phyloP scores from a whole-genome alignment of 2,797 vertebrate genomes.

The Pseudochaenichthys georgianus region DNA sequence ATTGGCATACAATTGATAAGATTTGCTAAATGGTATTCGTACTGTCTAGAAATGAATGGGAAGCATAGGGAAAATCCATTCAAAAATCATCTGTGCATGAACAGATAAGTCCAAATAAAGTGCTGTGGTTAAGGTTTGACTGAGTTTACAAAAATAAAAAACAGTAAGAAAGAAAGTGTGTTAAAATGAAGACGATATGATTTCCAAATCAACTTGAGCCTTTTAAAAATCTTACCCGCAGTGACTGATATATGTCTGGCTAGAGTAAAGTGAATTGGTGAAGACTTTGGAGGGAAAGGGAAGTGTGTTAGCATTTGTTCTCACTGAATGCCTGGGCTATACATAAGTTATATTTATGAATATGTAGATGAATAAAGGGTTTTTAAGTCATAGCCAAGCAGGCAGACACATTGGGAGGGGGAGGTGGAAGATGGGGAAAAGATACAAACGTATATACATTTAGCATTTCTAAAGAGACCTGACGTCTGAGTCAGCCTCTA shows the following conservation, averaged over 20 bases:
- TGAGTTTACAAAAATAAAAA: neutral
- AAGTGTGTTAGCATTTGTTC: neutral
- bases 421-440: conserved; percentile 6
- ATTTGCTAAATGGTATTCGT: conserved; percentile 9
- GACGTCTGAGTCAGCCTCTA: neutral
- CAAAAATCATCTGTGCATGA: neutral
- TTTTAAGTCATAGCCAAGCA: conserved; percentile 13
- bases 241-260: too few species aligned
- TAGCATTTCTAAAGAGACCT: conserved; percentile 14
- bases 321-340: conserved; percentile 12
- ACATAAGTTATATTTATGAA: neutral
- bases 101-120: neutral
- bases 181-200: neutral
- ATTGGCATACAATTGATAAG: neutral
- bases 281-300: neutral
- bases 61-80: neutral
- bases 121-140: neutral
- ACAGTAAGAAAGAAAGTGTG: too few species aligned
- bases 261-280: neutral
- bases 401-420: conserved; percentile 8
- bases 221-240: neutral
- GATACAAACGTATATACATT: conserved; percentile 4
- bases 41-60: neutral
- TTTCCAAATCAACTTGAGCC: neutral
- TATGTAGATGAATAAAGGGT: conserved; percentile 11